These are phyloP conservation scores for Zaprionus obscuricornis DNA, from an alignment of 2,888 invertebrate genomes.

Conservation along the genomic window DNA sequence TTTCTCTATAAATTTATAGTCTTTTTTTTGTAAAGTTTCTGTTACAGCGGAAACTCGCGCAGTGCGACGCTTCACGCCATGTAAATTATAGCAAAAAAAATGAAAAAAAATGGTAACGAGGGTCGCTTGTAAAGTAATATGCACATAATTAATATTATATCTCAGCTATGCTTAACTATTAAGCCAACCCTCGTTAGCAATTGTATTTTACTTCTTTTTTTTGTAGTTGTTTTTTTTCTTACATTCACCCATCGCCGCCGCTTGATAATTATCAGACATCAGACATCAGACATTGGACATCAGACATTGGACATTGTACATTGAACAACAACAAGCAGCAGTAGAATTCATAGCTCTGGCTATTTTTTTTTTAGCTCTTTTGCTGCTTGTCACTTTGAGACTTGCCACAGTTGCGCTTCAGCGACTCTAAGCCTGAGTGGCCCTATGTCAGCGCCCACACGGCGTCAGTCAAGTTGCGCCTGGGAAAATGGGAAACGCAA, in stretches of 20 bases:
- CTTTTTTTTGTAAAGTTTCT: conserved; percentile 44
- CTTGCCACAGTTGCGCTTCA: conserved; percentile 64
- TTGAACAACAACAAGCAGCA: too few relatives aligned
- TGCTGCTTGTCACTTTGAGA: conserved; percentile 22
- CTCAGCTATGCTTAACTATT: neutral
- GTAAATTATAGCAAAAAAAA: conserved; percentile 28
- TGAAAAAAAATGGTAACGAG: conserved; percentile 23
- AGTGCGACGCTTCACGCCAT: conserved; percentile 24
- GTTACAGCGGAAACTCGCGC: conserved; percentile 61
- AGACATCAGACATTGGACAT: too few relatives aligned
- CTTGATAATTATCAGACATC: too few relatives aligned
- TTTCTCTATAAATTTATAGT: conserved; percentile 26
- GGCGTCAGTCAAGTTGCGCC: conserved; percentile 32
- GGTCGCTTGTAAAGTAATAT: neutral
- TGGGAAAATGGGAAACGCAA: conserved; percentile 49
- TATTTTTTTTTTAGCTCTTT: conserved; percentile 24
- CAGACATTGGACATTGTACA: too few relatives aligned
- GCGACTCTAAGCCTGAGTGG: conserved; percentile 36
- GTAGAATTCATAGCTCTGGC: too few relatives aligned
- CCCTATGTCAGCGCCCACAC: conserved; percentile 58
- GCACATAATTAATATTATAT: neutral
- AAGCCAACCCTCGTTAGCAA: conserved; percentile 19
- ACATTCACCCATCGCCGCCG: neutral
- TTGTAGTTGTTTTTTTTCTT: conserved; percentile 12
- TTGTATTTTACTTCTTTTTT: conserved; percentile 11